Evolutionary conservation across 2,113 vertebrate genomes (phyloP), one percentile per base, ranked within the genome.

Genomic region (Piprites chloris): DNA sequence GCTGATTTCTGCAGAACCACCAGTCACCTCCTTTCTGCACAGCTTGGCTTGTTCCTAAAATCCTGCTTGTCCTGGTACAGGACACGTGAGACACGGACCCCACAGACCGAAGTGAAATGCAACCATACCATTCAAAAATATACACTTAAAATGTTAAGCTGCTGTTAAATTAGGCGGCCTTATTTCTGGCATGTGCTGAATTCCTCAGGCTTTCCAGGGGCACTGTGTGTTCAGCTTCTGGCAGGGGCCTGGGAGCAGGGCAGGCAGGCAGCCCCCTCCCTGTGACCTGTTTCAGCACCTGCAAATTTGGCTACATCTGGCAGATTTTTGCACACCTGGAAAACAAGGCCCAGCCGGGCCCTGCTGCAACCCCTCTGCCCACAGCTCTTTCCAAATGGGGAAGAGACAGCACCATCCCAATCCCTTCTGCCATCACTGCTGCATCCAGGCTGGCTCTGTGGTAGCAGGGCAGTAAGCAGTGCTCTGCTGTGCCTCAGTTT

Each of bases 371-470:
- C 41, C 55, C 73, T 73, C 39, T 47, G 27, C 58, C 86, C 53
- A 20, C 24, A 32, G 65, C 30, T 65, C 12, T 27, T 67, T 33
- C 14, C 30, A 20, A 20, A 3, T 19, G 2, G 9, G 15, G 22
- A 14, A 72, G 9, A 35, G 37, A 22, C 49, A 44, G n/a, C 74
- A 63, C 15, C 18, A 2, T 35, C 77, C 39, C 2, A 0, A 18
- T 56, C 30, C 82, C 69, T 74, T 67, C 61, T 5, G 1, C 59
- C 30, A 4, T 59, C 44, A 6, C 49, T 0, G 0, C 58, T 62
- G 35, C 0, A 2, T 30, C 71, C 71, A 9, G 37, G 56, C 66
- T 49, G 82, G 74, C 47, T 72, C 66, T 47, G 67, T 7, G 1
- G 73, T 10, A 16, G n/a, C 16, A 0, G 32, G 28, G 59, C 47